Evolutionary conservation across 2,113 vertebrate genomes (phyloP).

Genomic region (Tringa solitaria): DNA sequence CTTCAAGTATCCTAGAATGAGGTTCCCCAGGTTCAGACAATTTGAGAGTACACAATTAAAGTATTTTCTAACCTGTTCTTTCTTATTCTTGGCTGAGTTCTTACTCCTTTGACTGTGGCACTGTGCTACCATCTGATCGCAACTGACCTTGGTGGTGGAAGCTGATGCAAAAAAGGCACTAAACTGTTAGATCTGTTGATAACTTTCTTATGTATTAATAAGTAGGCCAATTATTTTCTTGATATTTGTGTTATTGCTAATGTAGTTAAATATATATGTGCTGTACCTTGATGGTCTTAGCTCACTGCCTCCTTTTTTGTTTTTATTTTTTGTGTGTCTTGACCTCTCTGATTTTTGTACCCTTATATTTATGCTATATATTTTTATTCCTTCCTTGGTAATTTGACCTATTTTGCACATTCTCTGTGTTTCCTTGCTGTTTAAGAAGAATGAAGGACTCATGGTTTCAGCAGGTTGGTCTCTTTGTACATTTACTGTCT

Average conservation of each 20-base stretch:
- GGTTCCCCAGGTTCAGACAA: not conserved
- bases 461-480: not conserved
- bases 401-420: not conserved
- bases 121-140: not conserved
- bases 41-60: not conserved
- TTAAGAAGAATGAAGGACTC: not conserved
- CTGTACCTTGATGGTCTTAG: not conserved
- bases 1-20: not conserved
- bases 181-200: not conserved
- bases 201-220: not conserved
- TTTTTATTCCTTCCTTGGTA: not conserved
- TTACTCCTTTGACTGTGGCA: not conserved
- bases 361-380: not conserved
- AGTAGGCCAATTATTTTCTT: not conserved
- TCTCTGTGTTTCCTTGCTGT: not conserved
- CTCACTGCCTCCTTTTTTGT: not conserved
- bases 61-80: not conserved
- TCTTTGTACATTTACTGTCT: not conserved
- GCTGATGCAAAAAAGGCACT: not conserved
- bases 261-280: not conserved
- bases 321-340: not conserved
- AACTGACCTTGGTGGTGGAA: not conserved
- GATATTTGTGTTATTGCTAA: not conserved
- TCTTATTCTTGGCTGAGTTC: not conserved
- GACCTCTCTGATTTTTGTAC: not conserved